Conservation (phyloP, 37 sponge, comb jelly and placozoan genomes). For the Crambe crambe region DNA sequence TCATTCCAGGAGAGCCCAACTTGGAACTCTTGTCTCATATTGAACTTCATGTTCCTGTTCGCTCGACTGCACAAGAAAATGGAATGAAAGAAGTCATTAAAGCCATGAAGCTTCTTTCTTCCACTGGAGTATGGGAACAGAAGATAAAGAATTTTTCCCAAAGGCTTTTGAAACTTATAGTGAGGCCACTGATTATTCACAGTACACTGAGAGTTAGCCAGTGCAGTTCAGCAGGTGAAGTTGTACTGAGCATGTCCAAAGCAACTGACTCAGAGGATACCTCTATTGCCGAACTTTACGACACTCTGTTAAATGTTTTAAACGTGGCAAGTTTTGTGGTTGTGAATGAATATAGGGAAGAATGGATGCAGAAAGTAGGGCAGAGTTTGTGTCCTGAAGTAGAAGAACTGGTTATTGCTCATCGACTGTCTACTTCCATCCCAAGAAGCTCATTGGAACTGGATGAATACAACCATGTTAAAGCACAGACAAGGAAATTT, state of each 20-base stretch:
- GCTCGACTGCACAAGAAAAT: not conserved
- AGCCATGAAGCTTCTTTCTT: constrained; percentile 17
- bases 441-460: constrained; percentile 38
- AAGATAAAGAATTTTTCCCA: not conserved
- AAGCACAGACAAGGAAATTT: constrained; percentile 23
- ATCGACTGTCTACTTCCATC: constrained; percentile 26
- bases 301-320: constrained; percentile 25
- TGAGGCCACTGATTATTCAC: constrained; percentile 32
- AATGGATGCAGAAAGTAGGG: constrained; percentile 41
- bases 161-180: constrained; percentile 17
- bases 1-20: not conserved
- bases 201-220: not conserved
- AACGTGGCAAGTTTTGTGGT: constrained; percentile 10
- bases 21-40: not conserved
- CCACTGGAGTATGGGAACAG: constrained; percentile 10
- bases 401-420: constrained; percentile 32
- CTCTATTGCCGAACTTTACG: constrained; percentile 12
- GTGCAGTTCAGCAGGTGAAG: not conserved
- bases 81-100: constrained; percentile 18
- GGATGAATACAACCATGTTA: constrained; percentile 4
- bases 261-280: not conserved
- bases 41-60: constrained; percentile 6
- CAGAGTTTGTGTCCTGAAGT: constrained; percentile 22
- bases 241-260: constrained; percentile 6
- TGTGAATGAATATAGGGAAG: constrained; percentile 6